phyloP scores from a whole-genome alignment of 2,113 vertebrate species.

The Sorex fumeus region DNA sequence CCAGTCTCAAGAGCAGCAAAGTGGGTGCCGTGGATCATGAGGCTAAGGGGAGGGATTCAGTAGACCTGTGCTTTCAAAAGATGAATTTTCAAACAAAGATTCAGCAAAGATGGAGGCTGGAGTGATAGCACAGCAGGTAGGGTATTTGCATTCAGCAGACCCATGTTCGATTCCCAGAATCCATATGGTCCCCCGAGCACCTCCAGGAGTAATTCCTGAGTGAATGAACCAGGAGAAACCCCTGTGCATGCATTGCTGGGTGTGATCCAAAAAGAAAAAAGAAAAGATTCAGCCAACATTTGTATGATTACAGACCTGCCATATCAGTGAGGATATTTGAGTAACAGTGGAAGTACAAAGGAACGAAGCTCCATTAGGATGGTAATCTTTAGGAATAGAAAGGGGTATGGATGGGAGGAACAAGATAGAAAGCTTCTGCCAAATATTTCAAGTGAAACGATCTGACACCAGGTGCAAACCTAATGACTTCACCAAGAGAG shows the following conservation, averaged over 20 bases:
- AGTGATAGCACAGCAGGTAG: too few relatives aligned
- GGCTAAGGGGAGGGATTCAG: not conserved
- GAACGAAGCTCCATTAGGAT: constrained; percentile 8
- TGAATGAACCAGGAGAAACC: too few relatives aligned
- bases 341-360: not conserved
- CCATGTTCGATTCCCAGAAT: too few relatives aligned
- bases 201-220: too few relatives aligned
- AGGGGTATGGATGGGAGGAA: not conserved
- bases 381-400: constrained; percentile 20
- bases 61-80: not conserved
- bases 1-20: not conserved
- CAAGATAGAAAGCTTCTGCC: not conserved
- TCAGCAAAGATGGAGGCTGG: too few relatives aligned
- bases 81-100: not conserved
- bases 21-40: not conserved
- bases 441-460: not conserved
- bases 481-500: not conserved
- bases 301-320: not conserved
- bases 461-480: not conserved
- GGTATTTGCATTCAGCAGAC: too few relatives aligned
- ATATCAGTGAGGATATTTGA: constrained; percentile 21
- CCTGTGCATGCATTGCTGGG: too few relatives aligned
- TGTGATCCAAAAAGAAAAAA: too few relatives aligned
- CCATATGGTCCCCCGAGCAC: too few relatives aligned
- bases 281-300: not conserved